Percentiles rank a stretch among this genome's conserved stretches.
Conservation (phyloP, 2,888 invertebrate species). For the Troides helena region DNA sequence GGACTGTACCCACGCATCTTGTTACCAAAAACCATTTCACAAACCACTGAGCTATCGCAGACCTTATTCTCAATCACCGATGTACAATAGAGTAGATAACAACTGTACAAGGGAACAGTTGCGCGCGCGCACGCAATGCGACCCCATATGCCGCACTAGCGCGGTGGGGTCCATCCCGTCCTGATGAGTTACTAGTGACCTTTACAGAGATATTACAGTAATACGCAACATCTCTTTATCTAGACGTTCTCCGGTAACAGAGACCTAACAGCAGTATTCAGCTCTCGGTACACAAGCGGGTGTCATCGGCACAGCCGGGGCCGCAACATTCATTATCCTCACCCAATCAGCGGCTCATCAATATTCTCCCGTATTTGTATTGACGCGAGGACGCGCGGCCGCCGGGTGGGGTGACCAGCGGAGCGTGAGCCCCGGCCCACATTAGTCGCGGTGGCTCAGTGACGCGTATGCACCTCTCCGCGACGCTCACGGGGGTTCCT, state of each 20-base stretch:
- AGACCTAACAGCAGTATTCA: too few species aligned
- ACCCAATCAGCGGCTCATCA: slow-evolving; percentile 18
- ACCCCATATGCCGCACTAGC: slow-evolving; percentile 8
- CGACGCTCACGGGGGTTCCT: slow-evolving; percentile 14
- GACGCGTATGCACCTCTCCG: slow-evolving; percentile 16
- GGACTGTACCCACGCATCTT: too few species aligned
- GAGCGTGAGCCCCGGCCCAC: slow-evolving; percentile 36
- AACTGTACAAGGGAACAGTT: too few species aligned
- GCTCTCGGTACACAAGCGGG: too few species aligned
- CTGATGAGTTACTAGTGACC: neutral
- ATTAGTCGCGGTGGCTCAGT: slow-evolving; percentile 31
- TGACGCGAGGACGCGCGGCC: slow-evolving; percentile 37
- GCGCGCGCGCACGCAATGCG: slow-evolving; percentile 39
- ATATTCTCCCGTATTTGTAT: slow-evolving; percentile 31
- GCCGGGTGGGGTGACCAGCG: slow-evolving; percentile 35
- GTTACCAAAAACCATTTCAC: too few species aligned
- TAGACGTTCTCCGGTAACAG: too few species aligned
- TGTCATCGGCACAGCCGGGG: neutral
- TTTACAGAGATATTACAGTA: neutral
- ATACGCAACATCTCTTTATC: too few species aligned
- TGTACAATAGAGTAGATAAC: too few species aligned
- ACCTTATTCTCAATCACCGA: too few species aligned
- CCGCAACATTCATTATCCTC: slow-evolving; percentile 13
- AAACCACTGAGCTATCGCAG: too few species aligned
- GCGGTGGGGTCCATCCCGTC: too few species aligned